Percentiles rank a stretch among this genome's conserved stretches.
phyloP scores from a whole-genome alignment of 2,113 vertebrate genomes.

The human region DNA sequence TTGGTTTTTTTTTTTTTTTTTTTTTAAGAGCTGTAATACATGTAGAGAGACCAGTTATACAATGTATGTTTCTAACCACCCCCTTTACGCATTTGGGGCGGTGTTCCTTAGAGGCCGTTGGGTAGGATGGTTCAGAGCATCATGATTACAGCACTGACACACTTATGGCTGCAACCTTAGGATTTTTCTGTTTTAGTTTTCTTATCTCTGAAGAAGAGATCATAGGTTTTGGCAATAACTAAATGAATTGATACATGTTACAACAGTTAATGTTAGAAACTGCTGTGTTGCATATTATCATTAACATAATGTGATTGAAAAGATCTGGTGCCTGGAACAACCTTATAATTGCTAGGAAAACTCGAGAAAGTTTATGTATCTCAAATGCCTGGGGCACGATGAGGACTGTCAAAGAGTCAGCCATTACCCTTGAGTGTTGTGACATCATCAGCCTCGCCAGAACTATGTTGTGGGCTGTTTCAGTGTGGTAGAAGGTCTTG shows the following conservation, averaged over 20 bases:
- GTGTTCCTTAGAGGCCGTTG: not conserved
- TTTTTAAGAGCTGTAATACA: not conserved
- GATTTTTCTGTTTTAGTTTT: not conserved
- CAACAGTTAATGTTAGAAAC: not conserved
- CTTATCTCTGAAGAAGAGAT: not conserved
- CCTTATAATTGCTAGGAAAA: not conserved
- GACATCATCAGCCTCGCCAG: not conserved
- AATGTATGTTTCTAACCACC: not conserved
- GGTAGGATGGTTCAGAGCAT: not conserved
- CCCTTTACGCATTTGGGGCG: not conserved
- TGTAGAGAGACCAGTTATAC: not conserved
- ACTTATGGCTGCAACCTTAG: not conserved
- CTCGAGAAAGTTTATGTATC: not conserved
- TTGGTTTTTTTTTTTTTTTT: not conserved
- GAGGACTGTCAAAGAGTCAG: not conserved
- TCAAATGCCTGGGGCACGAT: not conserved
- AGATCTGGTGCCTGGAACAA: not conserved
- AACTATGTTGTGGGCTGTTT: not conserved
- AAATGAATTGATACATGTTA: not conserved
- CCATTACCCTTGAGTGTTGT: too few species aligned
- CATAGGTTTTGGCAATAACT: not conserved
- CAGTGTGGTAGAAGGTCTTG: not conserved
- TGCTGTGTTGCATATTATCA: not conserved
- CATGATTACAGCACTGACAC: accelerated
- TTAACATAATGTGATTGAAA: not conserved